Evolutionary conservation across 2,113 vertebrate species (phyloP), one percentile per base, ranked within the genome.

Genomic region (Ochotona curzoniae): DNA sequence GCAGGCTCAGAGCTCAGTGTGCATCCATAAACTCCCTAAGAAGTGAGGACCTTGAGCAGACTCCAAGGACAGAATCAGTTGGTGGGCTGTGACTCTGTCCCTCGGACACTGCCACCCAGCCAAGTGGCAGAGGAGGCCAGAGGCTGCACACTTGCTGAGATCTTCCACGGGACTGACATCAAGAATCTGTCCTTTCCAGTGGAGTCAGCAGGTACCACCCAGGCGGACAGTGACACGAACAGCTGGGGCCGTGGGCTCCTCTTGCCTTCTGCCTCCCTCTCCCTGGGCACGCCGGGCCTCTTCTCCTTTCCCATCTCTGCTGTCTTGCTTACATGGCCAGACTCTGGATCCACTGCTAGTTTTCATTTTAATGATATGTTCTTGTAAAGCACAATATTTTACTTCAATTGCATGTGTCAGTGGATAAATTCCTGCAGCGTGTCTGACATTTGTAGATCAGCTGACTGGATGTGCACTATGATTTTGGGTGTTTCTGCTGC

Each of bases 321-420:
- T 98, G 98, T 98, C 98, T 98, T 98, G 98, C 98, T 98, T 98
- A 98, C 98, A 96, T 44, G 95, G 97, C 96, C 97, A 97, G 97
- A 94, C 92, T 97, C 95, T 91, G 95, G 96, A 98, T 96, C 95
- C 0, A 84, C 95, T 93, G 97, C 97, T 97, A 97, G 97, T 96
- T 97, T 97, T 97, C 98, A 96, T 98, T 97, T 97, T 97, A 98
- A 98, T 98, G 97, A 97, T 95, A 97, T 14, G 86, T 97, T 97
- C 97, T 97, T 66, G 70, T 94, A 98, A 98, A 97, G 97, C 96
- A 97, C 97, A 97, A 98, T 98, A 97, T 98, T 98, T 98, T 97
- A 93, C 97, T 97, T 96, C 97, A 90, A 93, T 94, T 95, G 94
- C 91, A 90, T 90, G 97, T 93, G 97, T 97, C 98, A 97, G 97